A percentile compares a stretch with the other conserved stretches of the same genome.
phyloP scores from a whole-genome alignment of 2,888 invertebrate genomes.

The Athrips mouffetella region DNA sequence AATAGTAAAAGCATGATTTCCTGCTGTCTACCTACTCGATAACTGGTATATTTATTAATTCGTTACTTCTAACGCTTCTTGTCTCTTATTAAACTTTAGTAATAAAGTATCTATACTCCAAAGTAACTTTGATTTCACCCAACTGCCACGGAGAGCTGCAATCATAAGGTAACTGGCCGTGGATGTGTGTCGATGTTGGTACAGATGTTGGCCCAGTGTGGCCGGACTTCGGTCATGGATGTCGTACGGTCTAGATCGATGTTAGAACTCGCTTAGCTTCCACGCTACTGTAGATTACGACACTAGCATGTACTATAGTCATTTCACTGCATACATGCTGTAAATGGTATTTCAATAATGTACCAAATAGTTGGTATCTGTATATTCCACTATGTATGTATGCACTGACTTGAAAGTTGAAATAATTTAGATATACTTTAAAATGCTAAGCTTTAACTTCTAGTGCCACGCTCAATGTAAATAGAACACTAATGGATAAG shows the following conservation, averaged over 20 bases:
- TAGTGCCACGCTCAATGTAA: conserved; percentile 14
- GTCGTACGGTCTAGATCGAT: conserved; percentile 65
- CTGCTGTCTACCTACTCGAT: conserved; percentile 35
- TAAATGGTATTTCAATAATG: background rate
- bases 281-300: conserved; percentile 22
- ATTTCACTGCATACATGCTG: conserved; percentile 26
- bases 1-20: conserved; percentile 56
- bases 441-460: conserved; percentile 13
- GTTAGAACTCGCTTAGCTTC: conserved; percentile 60
- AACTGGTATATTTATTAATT: conserved; percentile 45
- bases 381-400: conserved; percentile 6
- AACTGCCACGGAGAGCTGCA: conserved; percentile 68
- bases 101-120: conserved; percentile 77
- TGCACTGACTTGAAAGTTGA: conserved; percentile 15
- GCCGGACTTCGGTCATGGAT: conserved; percentile 38
- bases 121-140: conserved; percentile 76
- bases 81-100: conserved; percentile 66
- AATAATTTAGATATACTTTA: conserved; percentile 9
- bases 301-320: conserved; percentile 13
- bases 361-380: background rate
- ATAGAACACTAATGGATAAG: conserved; percentile 9
- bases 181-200: conserved; percentile 56
- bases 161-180: conserved; percentile 65
- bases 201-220: conserved; percentile 9
- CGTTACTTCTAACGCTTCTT: conserved; percentile 60